Percentiles rank a stretch among this genome's conserved stretches.
phyloP scores from a whole-genome alignment of 2,888 invertebrate genomes.

The Micropterix aruncella region DNA sequence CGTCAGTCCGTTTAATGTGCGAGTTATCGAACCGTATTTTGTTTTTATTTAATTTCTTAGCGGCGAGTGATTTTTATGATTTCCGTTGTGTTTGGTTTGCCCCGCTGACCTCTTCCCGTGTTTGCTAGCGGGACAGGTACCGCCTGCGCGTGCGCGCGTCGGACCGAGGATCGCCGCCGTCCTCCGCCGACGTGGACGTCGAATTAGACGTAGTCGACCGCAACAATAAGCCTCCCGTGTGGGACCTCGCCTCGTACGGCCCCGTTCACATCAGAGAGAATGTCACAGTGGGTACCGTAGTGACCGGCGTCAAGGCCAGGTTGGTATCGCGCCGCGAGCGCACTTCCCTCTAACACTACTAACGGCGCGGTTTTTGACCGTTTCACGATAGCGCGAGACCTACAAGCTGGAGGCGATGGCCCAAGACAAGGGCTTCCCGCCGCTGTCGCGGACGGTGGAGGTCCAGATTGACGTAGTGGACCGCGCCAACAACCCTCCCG shows the following conservation, averaged over 20 bases:
- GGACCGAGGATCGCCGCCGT: slow-evolving; percentile 86
- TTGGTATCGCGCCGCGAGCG: slow-evolving; percentile 59
- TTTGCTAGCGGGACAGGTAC: slow-evolving; percentile 91
- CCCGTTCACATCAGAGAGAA: slow-evolving; percentile 97
- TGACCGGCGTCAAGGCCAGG: slow-evolving; percentile 97
- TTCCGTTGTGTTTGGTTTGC: slow-evolving; percentile 38
- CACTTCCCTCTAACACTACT: slow-evolving; percentile 45
- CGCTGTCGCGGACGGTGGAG: slow-evolving; percentile 91
- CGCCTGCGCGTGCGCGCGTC: slow-evolving; percentile 92
- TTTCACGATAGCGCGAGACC: slow-evolving; percentile 78
- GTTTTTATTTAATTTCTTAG: slow-evolving; percentile 27
- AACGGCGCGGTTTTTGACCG: slow-evolving; percentile 47
- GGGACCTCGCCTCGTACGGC: slow-evolving; percentile 91
- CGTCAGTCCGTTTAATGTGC: slow-evolving; percentile 23
- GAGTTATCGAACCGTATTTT: slow-evolving; percentile 24
- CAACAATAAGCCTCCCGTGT: slow-evolving; percentile 96
- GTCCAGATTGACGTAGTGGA: slow-evolving; percentile 98
- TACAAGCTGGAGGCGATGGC: slow-evolving; percentile 98
- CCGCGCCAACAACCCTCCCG: slow-evolving; percentile 94
- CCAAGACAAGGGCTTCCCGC: slow-evolving; percentile 93
- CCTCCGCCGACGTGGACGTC: slow-evolving; percentile 92
- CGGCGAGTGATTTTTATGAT: slow-evolving; percentile 35
- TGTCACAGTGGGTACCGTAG: slow-evolving; percentile 97
- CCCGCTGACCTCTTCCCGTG: slow-evolving; percentile 60
- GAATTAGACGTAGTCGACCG: slow-evolving; percentile 97